Conservation (phyloP, 2,888 invertebrate species). For the Dysmachus trigonus region DNA sequence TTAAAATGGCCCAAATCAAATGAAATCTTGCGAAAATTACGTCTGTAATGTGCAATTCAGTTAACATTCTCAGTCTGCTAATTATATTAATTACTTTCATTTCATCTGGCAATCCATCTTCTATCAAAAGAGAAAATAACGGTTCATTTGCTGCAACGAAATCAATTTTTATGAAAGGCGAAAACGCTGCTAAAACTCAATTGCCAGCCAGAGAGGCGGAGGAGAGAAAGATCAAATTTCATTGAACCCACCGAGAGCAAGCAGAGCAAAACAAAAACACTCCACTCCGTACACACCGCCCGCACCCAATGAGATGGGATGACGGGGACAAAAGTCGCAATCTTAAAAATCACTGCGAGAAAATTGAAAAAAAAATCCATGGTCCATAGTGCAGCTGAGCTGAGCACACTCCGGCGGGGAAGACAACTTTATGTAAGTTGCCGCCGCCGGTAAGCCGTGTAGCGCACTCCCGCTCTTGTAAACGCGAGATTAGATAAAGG, state of each 20-base stretch:
- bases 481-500: not conserved
- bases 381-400: not conserved
- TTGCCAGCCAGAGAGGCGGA: not conserved
- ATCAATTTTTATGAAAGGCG: not conserved
- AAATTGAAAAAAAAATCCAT: not conserved
- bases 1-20: too few relatives aligned
- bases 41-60: not conserved
- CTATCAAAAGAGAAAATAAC: not conserved
- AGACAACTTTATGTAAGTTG: not conserved
- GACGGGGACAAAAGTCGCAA: not conserved
- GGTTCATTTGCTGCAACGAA: conserved; percentile 7
- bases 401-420: not conserved
- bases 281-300: not conserved
- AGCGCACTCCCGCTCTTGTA: not conserved
- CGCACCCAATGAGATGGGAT: not conserved
- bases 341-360: not conserved
- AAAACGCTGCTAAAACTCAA: not conserved
- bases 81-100: not conserved
- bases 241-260: conserved; percentile 30
- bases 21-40: not conserved
- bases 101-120: not conserved
- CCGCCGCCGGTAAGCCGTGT: not conserved
- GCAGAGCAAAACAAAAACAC: conserved; percentile 36
- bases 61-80: not conserved
- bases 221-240: conserved; percentile 17